These are phyloP conservation scores for Phrynocephalus guinanensis DNA, from an alignment of 2,797 vertebrate genomes.

Conservation along the genomic window DNA sequence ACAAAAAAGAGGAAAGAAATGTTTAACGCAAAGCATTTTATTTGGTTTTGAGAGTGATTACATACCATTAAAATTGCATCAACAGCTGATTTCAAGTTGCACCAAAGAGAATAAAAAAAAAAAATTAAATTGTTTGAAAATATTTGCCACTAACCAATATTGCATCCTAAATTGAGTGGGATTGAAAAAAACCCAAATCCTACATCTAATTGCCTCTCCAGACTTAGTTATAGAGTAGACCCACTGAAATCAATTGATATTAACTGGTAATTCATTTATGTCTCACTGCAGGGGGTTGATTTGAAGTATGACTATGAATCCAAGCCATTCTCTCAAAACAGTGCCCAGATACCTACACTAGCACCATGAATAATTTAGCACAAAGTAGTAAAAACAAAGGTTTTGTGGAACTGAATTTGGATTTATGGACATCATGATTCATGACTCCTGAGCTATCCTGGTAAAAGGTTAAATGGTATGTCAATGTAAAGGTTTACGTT, in stretches of 20 bases:
- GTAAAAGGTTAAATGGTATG: not conserved
- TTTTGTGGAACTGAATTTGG: not conserved
- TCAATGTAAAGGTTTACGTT: not conserved
- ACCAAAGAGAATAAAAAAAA: constrained; percentile 1
- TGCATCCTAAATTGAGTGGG: too few relatives aligned
- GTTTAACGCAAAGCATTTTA: not conserved
- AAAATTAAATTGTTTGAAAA: not conserved
- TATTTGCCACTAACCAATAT: not conserved
- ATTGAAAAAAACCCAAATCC: not conserved
- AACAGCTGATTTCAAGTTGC: not conserved
- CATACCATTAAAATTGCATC: not conserved
- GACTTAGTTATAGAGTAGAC: not conserved
- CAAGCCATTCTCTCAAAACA: too few relatives aligned
- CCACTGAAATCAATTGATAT: not conserved
- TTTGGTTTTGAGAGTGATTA: not conserved
- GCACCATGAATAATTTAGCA: not conserved
- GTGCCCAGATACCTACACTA: not conserved
- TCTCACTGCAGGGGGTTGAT: not conserved
- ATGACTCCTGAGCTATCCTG: not conserved
- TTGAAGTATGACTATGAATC: too few relatives aligned
- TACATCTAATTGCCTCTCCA: not conserved
- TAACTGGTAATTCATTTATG: not conserved
- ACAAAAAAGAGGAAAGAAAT: not conserved
- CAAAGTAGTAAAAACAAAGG: not conserved
- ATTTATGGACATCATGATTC: not conserved